Base-by-base conservation (phyloP, 1,140 invertebrate genomes). In the Bombus pascuorum region DNA sequence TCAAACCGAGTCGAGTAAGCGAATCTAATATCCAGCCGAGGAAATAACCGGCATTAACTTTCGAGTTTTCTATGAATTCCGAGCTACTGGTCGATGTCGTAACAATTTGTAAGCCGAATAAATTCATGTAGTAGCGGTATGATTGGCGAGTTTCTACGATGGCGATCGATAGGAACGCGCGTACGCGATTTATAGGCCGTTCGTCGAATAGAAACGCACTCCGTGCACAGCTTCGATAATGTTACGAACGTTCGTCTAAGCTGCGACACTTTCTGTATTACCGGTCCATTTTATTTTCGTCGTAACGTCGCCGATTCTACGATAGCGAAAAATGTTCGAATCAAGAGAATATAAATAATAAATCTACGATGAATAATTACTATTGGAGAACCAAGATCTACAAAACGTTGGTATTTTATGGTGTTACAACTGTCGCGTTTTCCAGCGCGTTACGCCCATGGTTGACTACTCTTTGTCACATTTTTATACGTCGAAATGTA, bases 181-280 rank as follows among this genome's bases (percentile, higher is more conserved):
- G 47, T 32, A 65, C 74, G 68, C 75, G 88, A 90, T 90, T 90
- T 90, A 90, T 90, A 75, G 72, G 44, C 59, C 32, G 59, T 47
- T 37, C 73, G 76, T 83, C 81, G 83, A 85, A 83, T 53, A 77
- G 76, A 73, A 88, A 81, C 76, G 76, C 81, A 86, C 72, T 66
- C 62, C 6, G 18, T 76, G 66, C 44, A 34, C 15, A 6, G 1
- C 47, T 89, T 81, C 85, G 47, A 90, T 90, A 90, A 90, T 79
- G 89, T 84, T 90, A 86, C 71, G 80, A 90, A 90, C 86, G 89
- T 83, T 90, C 90, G 88, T 90, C 82, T 80, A 77, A 70, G 74
- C 53, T 34, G 72, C 68, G 78, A 86, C 81, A 78, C 77, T 87
- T 72, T 82, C 74, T 59, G 32, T 47, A 72, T 44, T 53, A 9